Base-by-base conservation (phyloP, 2,888 invertebrate species). In the Bombylius major region DNA sequence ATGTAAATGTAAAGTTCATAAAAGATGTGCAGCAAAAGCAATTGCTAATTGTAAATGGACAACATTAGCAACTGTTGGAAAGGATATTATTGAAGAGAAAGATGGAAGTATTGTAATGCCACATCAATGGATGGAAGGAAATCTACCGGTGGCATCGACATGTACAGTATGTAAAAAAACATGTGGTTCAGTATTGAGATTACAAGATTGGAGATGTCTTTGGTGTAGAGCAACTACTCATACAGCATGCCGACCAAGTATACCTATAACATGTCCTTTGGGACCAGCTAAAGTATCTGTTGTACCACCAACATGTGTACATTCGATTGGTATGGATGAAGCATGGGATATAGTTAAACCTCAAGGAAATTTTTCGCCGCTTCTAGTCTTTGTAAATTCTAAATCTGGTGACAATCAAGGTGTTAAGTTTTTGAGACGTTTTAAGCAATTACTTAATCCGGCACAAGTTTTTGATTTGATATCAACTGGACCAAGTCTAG, bases 321-420 rank as follows among this genome's bases (percentile, higher is more conserved):
- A 93, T 77, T 90, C 89, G 62, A 89, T 94, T 65, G 89, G 88
- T 55, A 82, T 81, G 42, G 94, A 94, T 68, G 94, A 93, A 68
- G 89, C 91, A 54, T 95, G 94, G 93, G 87, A 89, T 72, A 89
- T 89, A 34, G 86, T 86, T 0, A 81, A 89, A 65, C 78, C 84
- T 34, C 78, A 77, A 65, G 79, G 79, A 0, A 72, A 71, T 57
- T 74, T 73, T 54, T 74, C 75, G 61, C 97, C 97, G 13, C 82
- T 97, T 56, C 82, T 97, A 62, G 97, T 97, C 60, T 96, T 97
- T 73, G 96, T 97, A 68, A 98, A 98, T 78, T 95, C 95, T 60
- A 92, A 96, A 79, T 95, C 95, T 64, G 94, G 97, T 65, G 97
- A 97, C 79, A 96, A 95, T 78, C 97, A 97, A 75, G 97, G 97